These are phyloP conservation scores for Paralichthys olivaceus DNA, from an alignment of 2,113 vertebrate species.

Conservation along the genomic window DNA sequence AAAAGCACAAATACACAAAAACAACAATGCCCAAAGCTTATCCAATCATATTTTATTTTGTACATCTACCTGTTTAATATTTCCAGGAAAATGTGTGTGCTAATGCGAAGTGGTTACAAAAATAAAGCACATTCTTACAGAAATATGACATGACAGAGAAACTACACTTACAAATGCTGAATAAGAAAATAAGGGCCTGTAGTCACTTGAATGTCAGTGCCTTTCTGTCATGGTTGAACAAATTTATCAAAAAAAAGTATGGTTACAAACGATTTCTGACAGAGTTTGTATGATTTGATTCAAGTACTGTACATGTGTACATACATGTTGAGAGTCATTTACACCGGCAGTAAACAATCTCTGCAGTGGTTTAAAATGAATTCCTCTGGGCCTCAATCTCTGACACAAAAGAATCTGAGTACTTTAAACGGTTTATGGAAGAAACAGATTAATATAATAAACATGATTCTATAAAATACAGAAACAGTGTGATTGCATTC, in stretches of 20 bases:
- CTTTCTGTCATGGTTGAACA: slow-evolving; percentile 23
- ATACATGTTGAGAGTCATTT: slow-evolving; percentile 38
- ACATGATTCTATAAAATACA: slow-evolving; percentile 38
- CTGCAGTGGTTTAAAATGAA: slow-evolving; percentile 35
- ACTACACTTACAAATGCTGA: slow-evolving; percentile 63
- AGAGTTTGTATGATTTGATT: slow-evolving; percentile 27
- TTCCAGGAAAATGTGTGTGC: slow-evolving; percentile 63
- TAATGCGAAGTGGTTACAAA: slow-evolving; percentile 80
- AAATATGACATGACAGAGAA: slow-evolving; percentile 66
- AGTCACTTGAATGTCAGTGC: slow-evolving; percentile 43
- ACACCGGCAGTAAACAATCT: slow-evolving; percentile 43
- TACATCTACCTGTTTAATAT: slow-evolving; percentile 63
- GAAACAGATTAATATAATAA: slow-evolving; percentile 41
- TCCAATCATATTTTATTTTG: slow-evolving; percentile 73
- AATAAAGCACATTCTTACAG: slow-evolving; percentile 76
- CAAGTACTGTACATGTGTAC: slow-evolving; percentile 38
- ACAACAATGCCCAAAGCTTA: slow-evolving; percentile 26
- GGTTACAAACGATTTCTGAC: slow-evolving; percentile 29
- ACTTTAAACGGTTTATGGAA: slow-evolving; percentile 27
- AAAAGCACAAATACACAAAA: background rate
- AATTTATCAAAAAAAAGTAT: slow-evolving; percentile 35
- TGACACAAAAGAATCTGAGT: slow-evolving; percentile 29
- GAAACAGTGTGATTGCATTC: slow-evolving; percentile 48
- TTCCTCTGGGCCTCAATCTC: slow-evolving; percentile 15
- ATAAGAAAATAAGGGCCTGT: slow-evolving; percentile 64